Evolutionary conservation across 2,113 vertebrate species (phyloP).

Genomic region (Callorhinus ursinus): DNA sequence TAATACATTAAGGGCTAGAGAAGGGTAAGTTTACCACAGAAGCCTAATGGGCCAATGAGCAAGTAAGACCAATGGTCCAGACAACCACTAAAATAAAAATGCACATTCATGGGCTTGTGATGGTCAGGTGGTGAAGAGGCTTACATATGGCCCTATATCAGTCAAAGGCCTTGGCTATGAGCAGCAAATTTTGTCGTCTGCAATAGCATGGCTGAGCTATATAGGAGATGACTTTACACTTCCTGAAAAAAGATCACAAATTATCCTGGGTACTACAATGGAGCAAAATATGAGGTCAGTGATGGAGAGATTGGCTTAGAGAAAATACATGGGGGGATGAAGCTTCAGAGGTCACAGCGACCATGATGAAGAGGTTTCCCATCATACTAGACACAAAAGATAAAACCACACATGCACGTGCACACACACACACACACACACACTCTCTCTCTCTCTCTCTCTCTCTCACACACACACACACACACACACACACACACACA

Average conservation of each 20-base stretch:
- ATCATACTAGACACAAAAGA: background rate
- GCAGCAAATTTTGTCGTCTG: background rate
- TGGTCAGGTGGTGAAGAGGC: background rate
- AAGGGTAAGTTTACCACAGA: slow-evolving; percentile 38
- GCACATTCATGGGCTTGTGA: background rate
- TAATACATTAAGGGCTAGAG: slow-evolving; percentile 1
- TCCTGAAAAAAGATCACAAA: background rate
- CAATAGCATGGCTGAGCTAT: slow-evolving; percentile 16
- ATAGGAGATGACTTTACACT: background rate
- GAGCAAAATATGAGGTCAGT: slow-evolving; percentile 55
- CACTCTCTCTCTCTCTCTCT: too few species aligned
- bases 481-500: background rate
- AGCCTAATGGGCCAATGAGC: background rate
- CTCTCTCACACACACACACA: too few species aligned
- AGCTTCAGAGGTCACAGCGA: background rate
- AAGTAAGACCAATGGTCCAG: background rate
- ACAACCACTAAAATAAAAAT: background rate
- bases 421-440: too few species aligned
- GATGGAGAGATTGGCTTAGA: slow-evolving; percentile 38
- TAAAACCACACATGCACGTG: too few species aligned
- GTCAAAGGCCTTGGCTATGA: slow-evolving; percentile 23
- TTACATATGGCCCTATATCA: background rate
- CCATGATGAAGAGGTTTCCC: background rate
- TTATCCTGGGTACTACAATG: slow-evolving; percentile 44
- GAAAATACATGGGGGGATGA: background rate